These are phyloP conservation scores for Corythaeola cristata DNA, from an alignment of 2,113 vertebrate species.

Conservation along the genomic window DNA sequence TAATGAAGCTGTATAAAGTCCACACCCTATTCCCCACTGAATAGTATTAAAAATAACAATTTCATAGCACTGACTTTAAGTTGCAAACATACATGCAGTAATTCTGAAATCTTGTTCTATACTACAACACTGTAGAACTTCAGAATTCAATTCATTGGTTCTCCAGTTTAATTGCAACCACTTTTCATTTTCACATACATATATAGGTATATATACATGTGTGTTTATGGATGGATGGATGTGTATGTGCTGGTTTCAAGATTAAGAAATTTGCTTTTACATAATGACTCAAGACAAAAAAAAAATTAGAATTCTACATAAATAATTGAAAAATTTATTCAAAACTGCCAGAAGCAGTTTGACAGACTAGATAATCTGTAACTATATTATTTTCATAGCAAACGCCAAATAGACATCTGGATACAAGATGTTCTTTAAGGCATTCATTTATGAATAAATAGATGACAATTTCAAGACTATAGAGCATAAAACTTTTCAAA, in stretches of 20 bases:
- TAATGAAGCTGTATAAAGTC: background rate
- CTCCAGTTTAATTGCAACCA: background rate
- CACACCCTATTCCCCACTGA: background rate
- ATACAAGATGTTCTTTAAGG: background rate
- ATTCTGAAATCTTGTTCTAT: background rate
- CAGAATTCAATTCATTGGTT: background rate
- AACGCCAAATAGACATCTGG: background rate
- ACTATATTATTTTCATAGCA: background rate
- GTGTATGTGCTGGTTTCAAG: background rate
- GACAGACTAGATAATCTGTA: background rate
- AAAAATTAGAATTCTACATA: background rate
- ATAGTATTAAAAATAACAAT: background rate
- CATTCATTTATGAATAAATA: background rate
- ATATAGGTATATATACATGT: rapidly evolving
- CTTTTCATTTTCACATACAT: background rate
- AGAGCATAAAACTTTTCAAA: rapidly evolving
- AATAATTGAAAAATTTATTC: background rate
- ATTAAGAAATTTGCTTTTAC: background rate
- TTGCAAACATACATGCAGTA: background rate
- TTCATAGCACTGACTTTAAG: background rate
- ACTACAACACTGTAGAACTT: background rate
- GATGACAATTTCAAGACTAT: background rate
- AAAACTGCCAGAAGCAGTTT: background rate
- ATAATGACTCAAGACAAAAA: background rate
- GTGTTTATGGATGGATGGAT: background rate